A percentile compares a stretch with the other conserved stretches of the same genome.
phyloP scores from a whole-genome alignment of 2,888 invertebrate species.

The Phyllotreta striolata region DNA sequence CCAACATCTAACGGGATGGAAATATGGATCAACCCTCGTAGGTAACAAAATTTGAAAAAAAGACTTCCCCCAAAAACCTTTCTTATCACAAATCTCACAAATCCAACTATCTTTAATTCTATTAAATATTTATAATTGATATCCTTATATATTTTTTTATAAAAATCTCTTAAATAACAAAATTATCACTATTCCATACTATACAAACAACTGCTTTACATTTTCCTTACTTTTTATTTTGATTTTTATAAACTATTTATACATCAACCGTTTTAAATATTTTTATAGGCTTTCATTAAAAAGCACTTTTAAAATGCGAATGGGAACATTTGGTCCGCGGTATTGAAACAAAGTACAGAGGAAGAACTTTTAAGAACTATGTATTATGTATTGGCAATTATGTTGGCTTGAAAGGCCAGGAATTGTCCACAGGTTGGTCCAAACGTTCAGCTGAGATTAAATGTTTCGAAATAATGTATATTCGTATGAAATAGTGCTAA shows the following conservation, averaged over 20 bases:
- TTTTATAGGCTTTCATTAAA: slow-evolving; percentile 30
- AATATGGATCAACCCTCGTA: slow-evolving; percentile 28
- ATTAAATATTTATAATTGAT: slow-evolving; percentile 41
- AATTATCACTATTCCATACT: slow-evolving; percentile 50
- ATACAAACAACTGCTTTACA: slow-evolving; percentile 40
- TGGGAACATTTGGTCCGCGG: slow-evolving; percentile 29
- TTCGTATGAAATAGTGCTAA: slow-evolving; percentile 48
- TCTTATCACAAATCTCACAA: slow-evolving; percentile 49
- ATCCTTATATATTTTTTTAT: slow-evolving; percentile 43
- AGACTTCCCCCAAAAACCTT: slow-evolving; percentile 53
- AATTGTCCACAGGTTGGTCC: slow-evolving; percentile 15
- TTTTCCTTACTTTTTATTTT: slow-evolving; percentile 27
- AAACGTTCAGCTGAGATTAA: slow-evolving; percentile 21
- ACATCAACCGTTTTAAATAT: slow-evolving; percentile 34
- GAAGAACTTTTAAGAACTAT: slow-evolving; percentile 19
- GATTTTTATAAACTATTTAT: slow-evolving; percentile 32
- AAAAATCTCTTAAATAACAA: slow-evolving; percentile 48
- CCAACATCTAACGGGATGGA: slow-evolving; percentile 19
- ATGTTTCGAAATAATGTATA: slow-evolving; percentile 21
- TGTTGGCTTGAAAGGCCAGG: slow-evolving; percentile 6
- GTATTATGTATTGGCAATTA: slow-evolving; percentile 9
- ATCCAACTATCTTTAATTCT: slow-evolving; percentile 38
- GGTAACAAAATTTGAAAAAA: slow-evolving; percentile 44
- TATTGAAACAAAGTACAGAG: slow-evolving; percentile 18
- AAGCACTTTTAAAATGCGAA: slow-evolving; percentile 42